A percentile compares a stretch with the other conserved stretches of the same genome.
Evolutionary conservation across 2,113 vertebrate genomes (phyloP).

Genomic region (Dipodomys spectabilis): DNA sequence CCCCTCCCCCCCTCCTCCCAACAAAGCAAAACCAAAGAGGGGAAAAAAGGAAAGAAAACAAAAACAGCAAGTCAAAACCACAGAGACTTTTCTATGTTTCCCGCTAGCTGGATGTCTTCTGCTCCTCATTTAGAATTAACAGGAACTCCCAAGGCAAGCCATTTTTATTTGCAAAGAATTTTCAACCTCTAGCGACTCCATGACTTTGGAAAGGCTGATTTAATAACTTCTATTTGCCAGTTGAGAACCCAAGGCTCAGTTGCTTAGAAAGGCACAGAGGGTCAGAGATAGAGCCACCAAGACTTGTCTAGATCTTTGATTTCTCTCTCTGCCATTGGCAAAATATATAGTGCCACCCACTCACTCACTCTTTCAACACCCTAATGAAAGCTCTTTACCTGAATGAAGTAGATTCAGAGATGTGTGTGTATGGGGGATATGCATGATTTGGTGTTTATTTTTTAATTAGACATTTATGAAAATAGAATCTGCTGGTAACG

Average conservation of each 20-base stretch:
- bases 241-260: conserved; percentile 3
- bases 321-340: not conserved
- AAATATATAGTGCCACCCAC: not conserved
- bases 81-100: not conserved
- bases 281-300: not conserved
- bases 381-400: conserved; percentile 54
- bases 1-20: not conserved
- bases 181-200: conserved; percentile 34
- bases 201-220: conserved; percentile 39
- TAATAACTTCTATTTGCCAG: conserved; percentile 55
- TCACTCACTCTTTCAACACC: not conserved
- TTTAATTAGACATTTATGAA: conserved; percentile 69
- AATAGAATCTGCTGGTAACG: conserved; percentile 74
- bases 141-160: not conserved
- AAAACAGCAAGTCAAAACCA: not conserved
- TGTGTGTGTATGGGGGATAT: not conserved
- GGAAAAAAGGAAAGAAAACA: not conserved
- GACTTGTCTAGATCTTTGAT: not conserved
- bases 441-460: conserved; percentile 51
- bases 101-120: conserved; percentile 31
- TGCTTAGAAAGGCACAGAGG: not conserved
- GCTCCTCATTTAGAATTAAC: conserved; percentile 62
- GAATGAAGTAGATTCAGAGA: not conserved
- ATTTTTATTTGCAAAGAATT: conserved; percentile 65
- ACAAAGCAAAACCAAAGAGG: conserved; percentile 45